Evolutionary conservation across 1,140 invertebrate genomes (phyloP).

Genomic region (Manduca sexta): DNA sequence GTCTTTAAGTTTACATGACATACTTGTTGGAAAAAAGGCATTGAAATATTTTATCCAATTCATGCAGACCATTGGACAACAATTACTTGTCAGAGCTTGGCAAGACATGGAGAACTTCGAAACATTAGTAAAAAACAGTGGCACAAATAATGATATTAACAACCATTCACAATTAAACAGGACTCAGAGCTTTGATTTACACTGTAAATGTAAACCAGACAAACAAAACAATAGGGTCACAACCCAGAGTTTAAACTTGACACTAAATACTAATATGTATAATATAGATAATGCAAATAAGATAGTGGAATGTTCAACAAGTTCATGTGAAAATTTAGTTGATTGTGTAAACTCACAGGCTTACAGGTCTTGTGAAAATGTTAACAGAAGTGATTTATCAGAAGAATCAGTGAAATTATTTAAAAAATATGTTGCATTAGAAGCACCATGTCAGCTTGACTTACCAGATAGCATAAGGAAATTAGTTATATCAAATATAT

Average conservation of each 20-base stretch:
- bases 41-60: slow-evolving; percentile 63
- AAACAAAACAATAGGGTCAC: slow-evolving; percentile 24
- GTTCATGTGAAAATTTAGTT: background rate
- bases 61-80: slow-evolving; percentile 60
- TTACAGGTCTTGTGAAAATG: slow-evolving; percentile 16
- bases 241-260: slow-evolving; percentile 23
- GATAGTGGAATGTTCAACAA: slow-evolving; percentile 28
- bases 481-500: slow-evolving; percentile 66
- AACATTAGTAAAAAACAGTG: slow-evolving; percentile 25
- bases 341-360: background rate
- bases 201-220: slow-evolving; percentile 29
- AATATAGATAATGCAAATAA: slow-evolving; percentile 31
- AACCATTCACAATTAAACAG: slow-evolving; percentile 39
- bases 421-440: slow-evolving; percentile 69
- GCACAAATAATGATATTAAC: slow-evolving; percentile 23
- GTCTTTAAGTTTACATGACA: slow-evolving; percentile 56
- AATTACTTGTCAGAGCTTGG: slow-evolving; percentile 61
- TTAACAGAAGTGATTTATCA: slow-evolving; percentile 27
- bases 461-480: slow-evolving; percentile 63
- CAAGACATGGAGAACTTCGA: slow-evolving; percentile 63
- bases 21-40: slow-evolving; percentile 52
- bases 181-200: slow-evolving; percentile 52
- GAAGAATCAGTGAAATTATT: slow-evolving; percentile 63
- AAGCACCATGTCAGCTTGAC: slow-evolving; percentile 64
- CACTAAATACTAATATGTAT: slow-evolving; percentile 13